Percentiles rank a stretch among this genome's conserved stretches.
Evolutionary conservation across 35 echinoderm and acorn worm genomes (phyloP).

Genomic region (Chiridota heheva): DNA sequence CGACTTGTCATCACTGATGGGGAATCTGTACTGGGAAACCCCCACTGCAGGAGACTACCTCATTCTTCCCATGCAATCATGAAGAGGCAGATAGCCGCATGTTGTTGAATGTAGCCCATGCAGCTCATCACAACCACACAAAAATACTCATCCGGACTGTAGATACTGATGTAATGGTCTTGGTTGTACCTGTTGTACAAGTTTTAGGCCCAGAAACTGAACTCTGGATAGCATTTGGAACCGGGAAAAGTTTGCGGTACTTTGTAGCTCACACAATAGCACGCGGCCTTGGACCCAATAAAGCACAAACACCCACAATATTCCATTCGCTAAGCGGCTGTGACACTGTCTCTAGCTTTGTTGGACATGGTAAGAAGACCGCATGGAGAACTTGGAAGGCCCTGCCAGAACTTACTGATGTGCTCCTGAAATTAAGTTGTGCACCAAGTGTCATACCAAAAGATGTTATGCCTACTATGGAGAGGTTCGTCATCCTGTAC

Average conservation of each 20-base stretch:
- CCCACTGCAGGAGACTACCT: background rate
- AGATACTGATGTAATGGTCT: conserved; percentile 50
- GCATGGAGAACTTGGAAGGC: conserved; percentile 43
- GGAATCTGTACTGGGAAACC: too few relatives aligned
- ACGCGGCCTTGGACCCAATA: conserved; percentile 22
- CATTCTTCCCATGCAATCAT: conserved; percentile 56
- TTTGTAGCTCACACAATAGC: conserved; percentile 19
- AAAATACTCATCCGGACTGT: conserved; percentile 36
- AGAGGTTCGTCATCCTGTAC: conserved; percentile 50
- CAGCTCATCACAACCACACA: background rate
- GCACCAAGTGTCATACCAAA: conserved; percentile 32
- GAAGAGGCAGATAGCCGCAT: conserved; percentile 67
- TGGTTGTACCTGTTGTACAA: conserved; percentile 35
- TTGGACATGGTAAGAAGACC: conserved; percentile 45
- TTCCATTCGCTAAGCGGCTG: conserved; percentile 56
- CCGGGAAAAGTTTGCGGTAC: conserved; percentile 21
- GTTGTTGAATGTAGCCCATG: conserved; percentile 45
- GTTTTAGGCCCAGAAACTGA: conserved; percentile 11
- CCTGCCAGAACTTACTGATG: conserved; percentile 41
- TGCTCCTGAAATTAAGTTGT: background rate
- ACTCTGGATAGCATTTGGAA: conserved; percentile 34
- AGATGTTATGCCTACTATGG: conserved; percentile 10
- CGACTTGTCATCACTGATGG: background rate
- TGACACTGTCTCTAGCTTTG: conserved; percentile 55
- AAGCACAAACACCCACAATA: conserved; percentile 18